Evolutionary conservation across 1,140 invertebrate genomes (phyloP), one percentile per base, ranked within the genome.

Genomic region (Dermatophagoides farinae): DNA sequence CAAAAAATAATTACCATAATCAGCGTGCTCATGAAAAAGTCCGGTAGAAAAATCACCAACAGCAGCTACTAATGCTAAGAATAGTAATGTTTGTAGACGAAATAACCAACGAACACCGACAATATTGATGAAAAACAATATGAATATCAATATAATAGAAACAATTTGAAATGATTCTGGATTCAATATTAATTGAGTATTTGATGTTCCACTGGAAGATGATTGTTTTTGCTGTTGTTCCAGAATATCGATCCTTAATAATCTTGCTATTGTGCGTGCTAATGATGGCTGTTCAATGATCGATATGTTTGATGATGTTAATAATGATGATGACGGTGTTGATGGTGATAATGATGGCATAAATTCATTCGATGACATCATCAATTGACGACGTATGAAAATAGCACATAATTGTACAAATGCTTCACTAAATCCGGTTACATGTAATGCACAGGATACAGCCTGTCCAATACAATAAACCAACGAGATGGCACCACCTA

Each of bases 401-500:
- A 79, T 79, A 12, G 23, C 38, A 18, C 91, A 77, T 14, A 95
- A 72, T 53, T 80, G 81, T 18, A 87, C 85, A 78, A 97, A 85
- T 1, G 88, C 89, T 75, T 96, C 91, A 53, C 90, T 91, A 76
- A 97, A 95, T 67, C 91, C 91, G 65, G 86, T 80, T 12, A 93
- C 87, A 75, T 93, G 92, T 44, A 97, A 74, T 11, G 89, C 88
- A 76, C 89, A 93, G 64, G 88, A 88, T 0, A 95, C 90, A 62
- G 89, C 87, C 86, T 92, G 91, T 65, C 90, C 91, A 77, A 97
- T 95, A 70, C 88, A 91, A 71, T 96, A 97, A 5, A 97, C 75
- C 57, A 97, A 73, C 50, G 90, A 90, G 18, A 96, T 76, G 51
- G 90, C 82, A 18, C 88, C 89, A 10, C 89, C 92, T 70, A 92